These are phyloP conservation scores for Urocynchramus pylzowi DNA, from an alignment of 2,113 vertebrate species.

Conservation along the genomic window DNA sequence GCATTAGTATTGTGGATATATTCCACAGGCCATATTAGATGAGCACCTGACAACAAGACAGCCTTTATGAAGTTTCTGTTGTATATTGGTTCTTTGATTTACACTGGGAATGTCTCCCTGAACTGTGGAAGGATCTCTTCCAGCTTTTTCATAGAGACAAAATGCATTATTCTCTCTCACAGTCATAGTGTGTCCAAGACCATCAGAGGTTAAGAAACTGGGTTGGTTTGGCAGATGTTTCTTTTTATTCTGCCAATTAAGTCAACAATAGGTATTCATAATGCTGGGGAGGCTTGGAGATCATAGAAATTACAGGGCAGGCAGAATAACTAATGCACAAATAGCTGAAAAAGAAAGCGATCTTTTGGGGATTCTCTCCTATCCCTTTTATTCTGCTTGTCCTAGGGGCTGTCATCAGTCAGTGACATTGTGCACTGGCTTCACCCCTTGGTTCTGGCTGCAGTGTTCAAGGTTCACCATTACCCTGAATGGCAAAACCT, in stretches of 20 bases:
- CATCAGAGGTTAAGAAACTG: constrained; percentile 23
- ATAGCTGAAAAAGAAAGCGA: background rate
- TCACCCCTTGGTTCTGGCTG: background rate
- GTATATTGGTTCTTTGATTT: background rate
- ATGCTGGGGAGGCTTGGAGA: background rate
- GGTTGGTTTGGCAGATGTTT: constrained; percentile 45
- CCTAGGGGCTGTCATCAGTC: background rate
- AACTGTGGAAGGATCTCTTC: background rate
- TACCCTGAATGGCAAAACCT: background rate
- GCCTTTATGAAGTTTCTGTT: background rate
- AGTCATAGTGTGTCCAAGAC: background rate
- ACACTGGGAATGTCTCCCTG: background rate
- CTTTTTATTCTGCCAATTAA: constrained; percentile 45
- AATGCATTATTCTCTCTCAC: background rate
- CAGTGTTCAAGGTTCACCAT: background rate
- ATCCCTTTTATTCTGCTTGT: background rate
- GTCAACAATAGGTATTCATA: constrained; percentile 54
- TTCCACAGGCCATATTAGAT: background rate
- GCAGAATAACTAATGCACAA: background rate
- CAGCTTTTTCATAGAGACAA: background rate
- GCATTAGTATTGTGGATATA: background rate
- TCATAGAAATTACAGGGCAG: constrained; percentile 9
- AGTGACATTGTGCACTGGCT: background rate
- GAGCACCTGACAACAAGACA: background rate
- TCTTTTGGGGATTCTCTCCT: background rate